These are phyloP conservation scores for Syndactyla subalaris DNA, from an alignment of 2,797 vertebrate genomes.

Conservation along the genomic window DNA sequence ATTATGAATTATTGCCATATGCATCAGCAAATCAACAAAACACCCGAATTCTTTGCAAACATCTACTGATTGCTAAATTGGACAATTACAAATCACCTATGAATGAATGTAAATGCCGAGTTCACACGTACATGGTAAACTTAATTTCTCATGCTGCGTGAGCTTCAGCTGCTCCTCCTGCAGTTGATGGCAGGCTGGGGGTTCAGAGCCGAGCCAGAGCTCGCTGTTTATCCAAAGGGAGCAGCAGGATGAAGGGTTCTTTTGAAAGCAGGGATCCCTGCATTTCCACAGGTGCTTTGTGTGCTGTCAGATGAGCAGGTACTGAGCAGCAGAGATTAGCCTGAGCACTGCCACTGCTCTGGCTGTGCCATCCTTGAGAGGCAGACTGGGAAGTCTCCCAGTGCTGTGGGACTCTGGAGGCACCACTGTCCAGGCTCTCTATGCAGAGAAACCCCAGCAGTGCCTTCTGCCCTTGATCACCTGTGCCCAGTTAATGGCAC, in stretches of 20 bases:
- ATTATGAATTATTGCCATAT: neutral
- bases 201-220: neutral
- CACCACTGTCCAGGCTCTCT: accelerated
- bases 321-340: neutral
- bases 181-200: neutral
- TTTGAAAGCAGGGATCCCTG: neutral
- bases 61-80: slow-evolving; percentile 10
- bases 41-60: neutral
- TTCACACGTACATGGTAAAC: neutral
- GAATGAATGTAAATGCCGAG: neutral
- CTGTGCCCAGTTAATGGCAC: neutral
- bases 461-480: neutral
- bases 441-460: accelerated
- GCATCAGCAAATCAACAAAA: neutral
- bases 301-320: neutral
- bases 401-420: neutral
- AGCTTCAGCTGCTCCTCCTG: neutral
- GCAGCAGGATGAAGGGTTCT: neutral
- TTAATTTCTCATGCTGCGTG: neutral
- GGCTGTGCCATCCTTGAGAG: neutral
- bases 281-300: neutral
- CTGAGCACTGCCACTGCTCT: neutral
- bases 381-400: neutral
- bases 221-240: neutral
- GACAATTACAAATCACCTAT: slow-evolving; percentile 25